Evolutionary conservation across 2,113 vertebrate species (phyloP).

Genomic region (Rhinolophus ferrumequinum): DNA sequence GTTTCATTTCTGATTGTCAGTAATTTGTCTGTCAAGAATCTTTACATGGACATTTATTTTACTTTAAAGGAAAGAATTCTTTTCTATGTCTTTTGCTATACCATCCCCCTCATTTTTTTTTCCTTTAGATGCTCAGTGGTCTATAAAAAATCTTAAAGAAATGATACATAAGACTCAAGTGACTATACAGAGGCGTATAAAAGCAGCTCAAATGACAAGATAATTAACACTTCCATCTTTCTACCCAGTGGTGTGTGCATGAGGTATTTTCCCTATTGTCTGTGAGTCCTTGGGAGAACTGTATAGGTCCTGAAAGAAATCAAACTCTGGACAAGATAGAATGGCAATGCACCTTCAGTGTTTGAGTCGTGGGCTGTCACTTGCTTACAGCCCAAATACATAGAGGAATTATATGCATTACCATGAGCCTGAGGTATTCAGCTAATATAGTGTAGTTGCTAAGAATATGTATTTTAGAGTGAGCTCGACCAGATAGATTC

Average conservation of each 20-base stretch:
- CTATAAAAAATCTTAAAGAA: constrained; percentile 81
- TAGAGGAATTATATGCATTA: neutral
- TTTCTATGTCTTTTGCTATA: constrained; percentile 68
- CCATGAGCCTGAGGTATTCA: neutral
- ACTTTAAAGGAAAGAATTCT: constrained; percentile 75
- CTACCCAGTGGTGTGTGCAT: constrained; percentile 64
- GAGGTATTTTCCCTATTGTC: constrained; percentile 63
- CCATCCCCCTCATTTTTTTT: constrained; percentile 72
- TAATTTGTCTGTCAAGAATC: constrained; percentile 80
- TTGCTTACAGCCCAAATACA: constrained; percentile 5
- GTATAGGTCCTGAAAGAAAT: constrained; percentile 59
- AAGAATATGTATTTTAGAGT: constrained; percentile 1
- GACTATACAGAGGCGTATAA: constrained; percentile 79
- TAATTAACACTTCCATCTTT: constrained; percentile 77
- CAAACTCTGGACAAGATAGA: constrained; percentile 59
- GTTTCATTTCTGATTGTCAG: constrained; percentile 75
- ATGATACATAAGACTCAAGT: constrained; percentile 77
- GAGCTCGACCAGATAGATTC: neutral
- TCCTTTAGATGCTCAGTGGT: constrained; percentile 76
- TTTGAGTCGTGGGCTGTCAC: neutral
- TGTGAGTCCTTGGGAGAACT: constrained; percentile 66
- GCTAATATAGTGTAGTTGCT: neutral
- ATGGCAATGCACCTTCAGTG: neutral
- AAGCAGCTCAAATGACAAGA: constrained; percentile 77
- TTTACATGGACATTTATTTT: constrained; percentile 75